Percentiles rank a stretch among this genome's conserved stretches.
phyloP scores from a whole-genome alignment of 1,140 invertebrate species.

The Bombus impatiens region DNA sequence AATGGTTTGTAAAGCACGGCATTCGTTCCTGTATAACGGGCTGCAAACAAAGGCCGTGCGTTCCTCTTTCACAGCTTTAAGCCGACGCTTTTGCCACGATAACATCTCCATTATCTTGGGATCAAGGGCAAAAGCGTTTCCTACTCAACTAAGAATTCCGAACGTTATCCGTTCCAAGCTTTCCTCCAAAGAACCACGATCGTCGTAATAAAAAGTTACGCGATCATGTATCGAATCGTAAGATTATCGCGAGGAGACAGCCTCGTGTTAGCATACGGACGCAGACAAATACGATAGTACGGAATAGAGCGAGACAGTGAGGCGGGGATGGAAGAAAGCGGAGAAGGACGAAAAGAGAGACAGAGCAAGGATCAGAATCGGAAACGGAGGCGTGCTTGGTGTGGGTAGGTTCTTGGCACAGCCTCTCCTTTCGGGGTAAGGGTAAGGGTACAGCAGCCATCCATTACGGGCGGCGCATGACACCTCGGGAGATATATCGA shows the following conservation, averaged over 20 bases:
- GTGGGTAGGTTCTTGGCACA: conserved; percentile 80
- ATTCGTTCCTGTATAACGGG: neutral
- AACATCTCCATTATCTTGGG: conserved; percentile 44
- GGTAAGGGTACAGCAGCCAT: conserved; percentile 80
- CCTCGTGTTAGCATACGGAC: neutral
- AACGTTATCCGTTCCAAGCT: conserved; percentile 4
- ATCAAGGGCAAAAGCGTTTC: neutral
- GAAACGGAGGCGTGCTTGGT: conserved; percentile 63
- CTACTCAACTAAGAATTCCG: neutral
- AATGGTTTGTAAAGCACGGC: neutral
- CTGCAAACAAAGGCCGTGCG: neutral
- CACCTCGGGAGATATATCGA: conserved; percentile 81
- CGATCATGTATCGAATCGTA: conserved; percentile 23
- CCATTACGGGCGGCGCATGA: conserved; percentile 80
- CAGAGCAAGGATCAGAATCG: conserved; percentile 61
- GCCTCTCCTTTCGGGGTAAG: conserved; percentile 77
- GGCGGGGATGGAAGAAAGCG: neutral
- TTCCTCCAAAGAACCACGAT: neutral
- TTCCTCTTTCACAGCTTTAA: neutral
- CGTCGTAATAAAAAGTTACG: neutral
- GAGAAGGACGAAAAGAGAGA: conserved; percentile 40
- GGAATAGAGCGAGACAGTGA: conserved; percentile 23
- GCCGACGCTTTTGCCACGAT: conserved; percentile 3
- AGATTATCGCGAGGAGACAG: neutral
- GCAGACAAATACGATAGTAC: conserved; percentile 17